Conservation (phyloP, 2,888 invertebrate genomes). For the Pilophorus perplexus region DNA sequence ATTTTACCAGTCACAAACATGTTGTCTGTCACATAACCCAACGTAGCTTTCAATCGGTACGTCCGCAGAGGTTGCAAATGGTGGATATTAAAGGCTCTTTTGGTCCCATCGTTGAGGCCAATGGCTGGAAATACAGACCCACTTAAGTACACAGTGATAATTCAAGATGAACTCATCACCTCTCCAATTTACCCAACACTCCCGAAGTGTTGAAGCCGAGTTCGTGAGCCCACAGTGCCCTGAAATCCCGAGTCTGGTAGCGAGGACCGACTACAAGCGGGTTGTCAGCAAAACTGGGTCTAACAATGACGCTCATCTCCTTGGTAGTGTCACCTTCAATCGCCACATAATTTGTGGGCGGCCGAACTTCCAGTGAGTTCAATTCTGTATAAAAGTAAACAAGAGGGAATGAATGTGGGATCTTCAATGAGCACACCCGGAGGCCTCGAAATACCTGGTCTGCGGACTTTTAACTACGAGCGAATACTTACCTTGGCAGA, state of each 20-base stretch:
- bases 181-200: conserved; percentile 62
- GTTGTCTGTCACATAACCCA: conserved; percentile 75
- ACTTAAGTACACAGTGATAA: too few relatives aligned
- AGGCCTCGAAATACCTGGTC: too few relatives aligned
- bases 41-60: conserved; percentile 70
- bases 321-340: conserved; percentile 66
- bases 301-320: conserved; percentile 59
- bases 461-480: not conserved
- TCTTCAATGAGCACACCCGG: not conserved
- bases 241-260: conserved; percentile 67
- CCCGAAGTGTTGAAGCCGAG: conserved; percentile 70
- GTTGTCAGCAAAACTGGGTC: conserved; percentile 71
- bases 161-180: too few relatives aligned
- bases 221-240: conserved; percentile 60
- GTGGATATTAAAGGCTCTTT: conserved; percentile 58
- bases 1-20: conserved; percentile 69
- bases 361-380: conserved; percentile 65
- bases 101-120: conserved; percentile 69
- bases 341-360: conserved; percentile 59
- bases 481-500: conserved; percentile 35
- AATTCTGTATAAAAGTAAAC: conserved; percentile 59
- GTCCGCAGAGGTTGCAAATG: conserved; percentile 64
- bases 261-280: conserved; percentile 72
- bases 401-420: not conserved
- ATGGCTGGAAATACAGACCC: conserved; percentile 62